Evolutionary conservation across 2,113 vertebrate genomes (phyloP).

Genomic region (Psephotus haematonotus): DNA sequence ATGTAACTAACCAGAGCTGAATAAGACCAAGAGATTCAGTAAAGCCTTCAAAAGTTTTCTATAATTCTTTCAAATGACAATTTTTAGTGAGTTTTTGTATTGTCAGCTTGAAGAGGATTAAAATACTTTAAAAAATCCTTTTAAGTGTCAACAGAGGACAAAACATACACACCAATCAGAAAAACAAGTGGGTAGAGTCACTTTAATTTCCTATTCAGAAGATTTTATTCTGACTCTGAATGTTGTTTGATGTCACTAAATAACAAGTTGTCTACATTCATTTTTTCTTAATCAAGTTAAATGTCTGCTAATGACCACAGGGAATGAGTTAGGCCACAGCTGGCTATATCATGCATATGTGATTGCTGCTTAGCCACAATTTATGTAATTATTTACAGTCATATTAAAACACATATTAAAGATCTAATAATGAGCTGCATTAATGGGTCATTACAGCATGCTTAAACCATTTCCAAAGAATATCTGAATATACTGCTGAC

Average conservation of each 20-base stretch:
- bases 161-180: background rate
- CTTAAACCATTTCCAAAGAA: background rate
- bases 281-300: conserved; percentile 12
- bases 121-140: background rate
- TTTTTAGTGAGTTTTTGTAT: background rate
- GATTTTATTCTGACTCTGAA: background rate
- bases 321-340: background rate
- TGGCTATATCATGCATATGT: conserved; percentile 14
- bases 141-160: background rate
- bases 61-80: background rate
- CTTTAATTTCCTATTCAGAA: background rate
- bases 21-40: background rate
- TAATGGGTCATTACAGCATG: background rate
- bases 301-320: background rate
- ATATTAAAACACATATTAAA: conserved; percentile 39
- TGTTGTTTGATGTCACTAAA: background rate
- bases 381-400: background rate
- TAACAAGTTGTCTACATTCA: background rate
- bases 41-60: background rate
- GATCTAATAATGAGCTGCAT: conserved; percentile 28
- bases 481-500: background rate
- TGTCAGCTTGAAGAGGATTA: background rate
- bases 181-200: background rate
- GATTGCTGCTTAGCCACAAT: conserved; percentile 18
- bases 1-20: background rate